Evolutionary conservation across 2,888 invertebrate genomes (phyloP).

Genomic region (Drosophila cracens): DNA sequence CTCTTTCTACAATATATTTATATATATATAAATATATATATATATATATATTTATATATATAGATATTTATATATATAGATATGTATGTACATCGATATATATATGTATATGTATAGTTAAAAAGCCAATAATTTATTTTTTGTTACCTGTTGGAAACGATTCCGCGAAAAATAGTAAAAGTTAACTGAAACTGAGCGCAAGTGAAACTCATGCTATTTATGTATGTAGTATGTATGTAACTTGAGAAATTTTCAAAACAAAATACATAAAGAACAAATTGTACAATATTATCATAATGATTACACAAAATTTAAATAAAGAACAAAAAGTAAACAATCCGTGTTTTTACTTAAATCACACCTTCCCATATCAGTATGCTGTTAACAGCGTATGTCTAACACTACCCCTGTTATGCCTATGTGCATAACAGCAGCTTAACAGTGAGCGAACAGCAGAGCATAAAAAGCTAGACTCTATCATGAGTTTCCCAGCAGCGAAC

Average conservation of each 20-base stretch:
- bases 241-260: conserved; percentile 70
- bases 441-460: conserved; percentile 8
- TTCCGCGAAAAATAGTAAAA: conserved; percentile 80
- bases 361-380: neutral
- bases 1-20: conserved; percentile 64
- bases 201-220: conserved; percentile 41
- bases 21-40: conserved; percentile 31
- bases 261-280: conserved; percentile 59
- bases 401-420: conserved; percentile 28
- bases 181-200: conserved; percentile 60
- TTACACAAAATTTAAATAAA: conserved; percentile 80
- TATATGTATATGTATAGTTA: conserved; percentile 36
- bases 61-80: conserved; percentile 21
- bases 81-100: conserved; percentile 36
- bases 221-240: conserved; percentile 47
- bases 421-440: conserved; percentile 20
- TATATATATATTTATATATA: conserved; percentile 35
- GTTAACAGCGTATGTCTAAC: conserved; percentile 5
- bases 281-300: conserved; percentile 79
- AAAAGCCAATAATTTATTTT: conserved; percentile 80
- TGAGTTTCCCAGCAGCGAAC: neutral
- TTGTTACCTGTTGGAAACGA: conserved; percentile 78
- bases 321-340: conserved; percentile 68
- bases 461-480: neutral
- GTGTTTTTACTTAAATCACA: conserved; percentile 2